A percentile compares a stretch with the other conserved stretches of the same genome.
phyloP scores from a whole-genome alignment of 2,113 vertebrate genomes.

The Carollia perspicillata region DNA sequence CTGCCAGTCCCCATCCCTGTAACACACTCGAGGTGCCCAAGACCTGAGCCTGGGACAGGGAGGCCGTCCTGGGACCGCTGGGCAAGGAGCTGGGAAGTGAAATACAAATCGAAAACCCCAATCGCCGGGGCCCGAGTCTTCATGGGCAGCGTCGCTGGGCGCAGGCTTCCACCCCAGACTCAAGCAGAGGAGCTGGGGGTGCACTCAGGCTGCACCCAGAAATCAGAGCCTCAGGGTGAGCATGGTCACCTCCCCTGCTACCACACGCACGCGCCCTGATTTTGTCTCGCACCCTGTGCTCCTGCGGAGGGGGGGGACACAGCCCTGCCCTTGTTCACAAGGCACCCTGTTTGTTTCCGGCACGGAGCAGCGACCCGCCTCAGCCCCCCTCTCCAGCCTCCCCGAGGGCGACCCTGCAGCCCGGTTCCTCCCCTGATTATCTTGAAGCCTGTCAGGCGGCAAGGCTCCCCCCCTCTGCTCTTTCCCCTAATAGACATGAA shows the following conservation, averaged over 20 bases:
- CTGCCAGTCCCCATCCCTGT: neutral
- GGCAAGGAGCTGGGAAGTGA: neutral
- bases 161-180: neutral
- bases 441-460: conserved; percentile 90
- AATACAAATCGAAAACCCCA: neutral
- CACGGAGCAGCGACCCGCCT: conserved; percentile 78
- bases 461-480: conserved; percentile 82
- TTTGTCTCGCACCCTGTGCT: neutral
- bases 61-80: neutral
- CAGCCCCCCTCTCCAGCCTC: conserved; percentile 76
- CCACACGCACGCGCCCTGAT: rapidly evolving
- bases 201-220: neutral
- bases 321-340: conserved; percentile 25
- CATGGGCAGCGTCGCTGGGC: neutral
- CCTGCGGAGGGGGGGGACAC: neutral
- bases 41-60: neutral
- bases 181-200: neutral
- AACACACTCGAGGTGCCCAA: too few species aligned
- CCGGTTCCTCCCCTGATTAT: conserved; percentile 89
- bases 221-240: neutral
- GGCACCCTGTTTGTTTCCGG: conserved; percentile 75
- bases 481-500: conserved; percentile 92
- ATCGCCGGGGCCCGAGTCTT: neutral
- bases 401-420: conserved; percentile 82
- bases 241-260: rapidly evolving